Evolutionary conservation across 64 coral and sea anemone genomes (phyloP), one percentile per base, ranked within the genome.

Genomic region (Exaiptasia diaphana): DNA sequence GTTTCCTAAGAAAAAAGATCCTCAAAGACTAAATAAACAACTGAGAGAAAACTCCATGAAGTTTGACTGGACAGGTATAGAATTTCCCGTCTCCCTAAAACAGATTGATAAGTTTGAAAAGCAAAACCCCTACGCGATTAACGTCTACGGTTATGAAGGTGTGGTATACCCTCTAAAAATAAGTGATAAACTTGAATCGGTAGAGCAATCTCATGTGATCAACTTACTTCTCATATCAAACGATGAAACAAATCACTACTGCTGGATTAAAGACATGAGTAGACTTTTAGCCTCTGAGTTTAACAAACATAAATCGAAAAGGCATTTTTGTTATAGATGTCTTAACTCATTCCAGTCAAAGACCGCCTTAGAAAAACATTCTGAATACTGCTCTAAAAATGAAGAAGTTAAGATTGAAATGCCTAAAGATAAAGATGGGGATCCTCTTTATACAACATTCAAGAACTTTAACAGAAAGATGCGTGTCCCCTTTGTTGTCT

Each of bases 51-150:
- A 67, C 28, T 27, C 38, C 1, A 34, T 60, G 2, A 52, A 86
- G 5, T 48, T 86, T 5, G 8, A 65, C 42, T 75, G 53, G 25
- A 13, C 25, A 29, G 82, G 70, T 8, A 75, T 86, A 30, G 40
- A 86, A 9, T 86, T 62, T 14, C 82, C 82, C 7, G 27, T 52
- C 0, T 17, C 1, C 3, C 10, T 74, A 18, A 60, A 48, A 27
- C 17, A 77, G 17, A 78, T 87, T 29, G 17, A 20, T 9, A 77
- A 54, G 37, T 75, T 75, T 29, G 71, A 86, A 24, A 74, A 64
- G 33, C 68, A 74, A 11, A 85, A 85, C 7, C 0, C 0, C 0
- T 60, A 30, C 10, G 35, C 26, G 0, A 23, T 86, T 15, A 76
- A 76, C 29, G 71, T 86, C 4, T 67, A 24, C 24, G 40, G 83